Base-by-base conservation (phyloP, 2,797 vertebrate species). In the Chromis chromis region DNA sequence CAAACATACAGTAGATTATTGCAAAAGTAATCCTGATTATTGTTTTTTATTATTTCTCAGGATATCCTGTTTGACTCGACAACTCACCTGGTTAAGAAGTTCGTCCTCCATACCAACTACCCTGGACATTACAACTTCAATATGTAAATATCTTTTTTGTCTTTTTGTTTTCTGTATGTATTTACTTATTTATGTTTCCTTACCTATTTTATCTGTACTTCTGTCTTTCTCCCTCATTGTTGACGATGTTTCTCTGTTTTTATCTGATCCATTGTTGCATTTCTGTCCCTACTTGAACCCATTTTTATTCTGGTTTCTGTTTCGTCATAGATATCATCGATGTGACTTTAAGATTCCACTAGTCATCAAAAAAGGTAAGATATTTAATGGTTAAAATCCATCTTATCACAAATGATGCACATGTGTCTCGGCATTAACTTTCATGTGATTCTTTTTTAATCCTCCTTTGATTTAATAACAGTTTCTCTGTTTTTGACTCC, bases 121-220 rank as follows among this genome's bases (percentile, higher is more conserved):
- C 98, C 98, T 3, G 98, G 98, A 83, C 98, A 99, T 96, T 99
- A 99, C 93, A 99, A 99, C 93, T 99, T 99, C 74, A 99, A 98
- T 84, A 99, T 99, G 98, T 99, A 91, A 97, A 95, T 95, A 73
- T 55, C n/a, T 22, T 25, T n/a, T 14, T 22, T 11, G 0, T 61
- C 1, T 22, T 0, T 3, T 24, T 46, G 44, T 42, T 14, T 33
- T 16, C 6, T 19, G 14, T 31, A 8, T 31, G 31, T 31, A 8
- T 31, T 31, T 31, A 31, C 31, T 31, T 31, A 31, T 31, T 8
- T 31, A 25, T 25, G 31, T 31, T 31, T 31, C 31, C 31, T 31
- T 31, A 8, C 31, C 8, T 8, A 31, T 48, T 59, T 48, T 42
- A 14, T 14, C 4, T 39, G 46, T 4, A 42, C 17, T 25, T 4